Conservation (phyloP, 92 coral and sea anemone genomes). For the Scolanthus callimorphus region DNA sequence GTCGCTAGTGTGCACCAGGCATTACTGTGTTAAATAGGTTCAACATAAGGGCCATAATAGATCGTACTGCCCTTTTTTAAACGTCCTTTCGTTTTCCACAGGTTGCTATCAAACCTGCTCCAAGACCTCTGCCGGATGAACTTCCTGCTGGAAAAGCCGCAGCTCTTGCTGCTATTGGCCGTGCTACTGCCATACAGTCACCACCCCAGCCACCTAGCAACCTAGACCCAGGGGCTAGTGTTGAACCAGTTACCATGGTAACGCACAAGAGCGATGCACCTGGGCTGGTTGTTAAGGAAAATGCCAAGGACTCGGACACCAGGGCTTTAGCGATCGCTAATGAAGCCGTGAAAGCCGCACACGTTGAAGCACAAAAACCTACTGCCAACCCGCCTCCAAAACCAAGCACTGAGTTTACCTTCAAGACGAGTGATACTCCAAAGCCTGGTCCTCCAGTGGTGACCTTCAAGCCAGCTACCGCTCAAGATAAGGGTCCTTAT, state of each 20-base stretch:
- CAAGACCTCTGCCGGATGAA: no score
- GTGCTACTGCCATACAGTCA: conserved; percentile 47
- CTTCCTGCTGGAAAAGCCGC: conserved; percentile 50
- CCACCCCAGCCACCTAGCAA: conserved; percentile 6
- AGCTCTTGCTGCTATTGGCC: conserved; percentile 62
- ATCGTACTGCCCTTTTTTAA: no score
- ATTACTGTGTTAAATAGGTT: no score
- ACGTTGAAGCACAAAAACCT: conserved; percentile 45
- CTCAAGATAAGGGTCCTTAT: conserved; percentile 14
- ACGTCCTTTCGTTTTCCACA: no score
- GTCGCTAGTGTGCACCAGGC: no score
- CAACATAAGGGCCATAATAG: no score
- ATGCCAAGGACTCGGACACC: no score
- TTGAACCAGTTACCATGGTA: conserved; percentile 71
- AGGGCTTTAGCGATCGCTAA: conserved; percentile 64
- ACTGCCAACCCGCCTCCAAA: conserved; percentile 48
- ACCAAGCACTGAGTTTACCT: no score
- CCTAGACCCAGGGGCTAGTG: conserved; percentile 70
- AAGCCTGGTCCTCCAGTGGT: conserved; percentile 55
- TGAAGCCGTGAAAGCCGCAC: conserved; percentile 73
- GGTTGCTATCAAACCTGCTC: no score
- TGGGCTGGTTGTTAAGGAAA: conserved; percentile 8
- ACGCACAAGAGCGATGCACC: no score
- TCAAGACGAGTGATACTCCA: no score
- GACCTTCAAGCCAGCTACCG: conserved; percentile 29